Evolutionary conservation across 2,888 invertebrate genomes (phyloP), one percentile per base, ranked within the genome.

Genomic region (Endomychus coccineus): DNA sequence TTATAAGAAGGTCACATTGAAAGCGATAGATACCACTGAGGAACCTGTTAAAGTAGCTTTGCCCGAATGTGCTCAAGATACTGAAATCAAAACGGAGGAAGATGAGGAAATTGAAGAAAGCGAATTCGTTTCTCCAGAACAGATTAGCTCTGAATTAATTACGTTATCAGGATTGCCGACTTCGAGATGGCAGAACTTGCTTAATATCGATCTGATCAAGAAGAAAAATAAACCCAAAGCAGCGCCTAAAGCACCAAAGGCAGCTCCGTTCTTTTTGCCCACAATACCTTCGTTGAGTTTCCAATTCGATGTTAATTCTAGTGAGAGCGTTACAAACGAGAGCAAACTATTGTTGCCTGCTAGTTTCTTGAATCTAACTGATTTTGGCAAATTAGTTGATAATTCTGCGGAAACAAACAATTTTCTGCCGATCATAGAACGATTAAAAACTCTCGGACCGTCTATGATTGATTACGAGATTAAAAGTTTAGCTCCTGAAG

Each of bases 241-340:
- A 31, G 78, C 87, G 0, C 75, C 84, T 0, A 88, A 88, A 55
- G 75, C 76, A 2, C 83, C 88, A 0, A 88, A 89, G 65, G 77
- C 83, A 1, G 96, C 94, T 0, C 97, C 97, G 0, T 98, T 98
- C 70, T 97, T 98, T 62, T 69, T 97, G 32, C 94, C 96, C 0
- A 94, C 95, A 0, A 73, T 94, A 36, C 77, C 89, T 0, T 83
- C 87, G 1, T 68, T 92, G 11, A 80, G 86, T 50, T 66, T 89
- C 4, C 80, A 83, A 59, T 96, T 96, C 62, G 87, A 86, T 59
- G 60, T 84, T 2, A 65, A 71, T 36, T 28, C 30, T 14, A 63
- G 66, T 1, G 52, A 65, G 2, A 58, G 60, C 10, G 35, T 28
- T 7, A 52, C 61, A 13, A 59, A 62, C 2, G 52, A 57, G 2